Evolutionary conservation across 2,113 vertebrate genomes (phyloP).

Genomic region (Oryzias celebensis): DNA sequence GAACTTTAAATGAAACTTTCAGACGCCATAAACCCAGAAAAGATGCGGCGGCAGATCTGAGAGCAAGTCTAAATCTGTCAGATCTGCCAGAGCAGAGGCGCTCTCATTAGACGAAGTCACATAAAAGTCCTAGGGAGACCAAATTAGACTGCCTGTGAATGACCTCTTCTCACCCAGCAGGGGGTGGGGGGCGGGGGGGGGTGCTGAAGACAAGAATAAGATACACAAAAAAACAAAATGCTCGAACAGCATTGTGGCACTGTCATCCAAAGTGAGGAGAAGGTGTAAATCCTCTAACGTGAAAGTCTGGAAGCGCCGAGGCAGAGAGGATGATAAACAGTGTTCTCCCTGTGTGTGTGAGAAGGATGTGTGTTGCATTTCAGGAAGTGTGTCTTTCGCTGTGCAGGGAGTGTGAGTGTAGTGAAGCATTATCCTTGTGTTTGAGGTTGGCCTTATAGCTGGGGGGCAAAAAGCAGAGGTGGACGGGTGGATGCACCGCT

Average conservation of each 20-base stretch:
- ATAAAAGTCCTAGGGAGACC: constrained; percentile 38
- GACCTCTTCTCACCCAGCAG: constrained; percentile 34
- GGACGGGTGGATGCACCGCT: constrained; percentile 49
- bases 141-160: constrained; percentile 39
- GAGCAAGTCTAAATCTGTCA: constrained; percentile 45
- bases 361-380: constrained; percentile 8
- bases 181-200: not conserved
- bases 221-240: constrained; percentile 56
- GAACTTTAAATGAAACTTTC: constrained; percentile 31
- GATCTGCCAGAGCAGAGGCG: constrained; percentile 23
- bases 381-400: constrained; percentile 21
- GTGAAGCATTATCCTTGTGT: constrained; percentile 46
- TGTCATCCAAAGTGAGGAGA: constrained; percentile 40
- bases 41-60: constrained; percentile 9
- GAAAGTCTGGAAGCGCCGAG: constrained; percentile 54
- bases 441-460: constrained; percentile 53
- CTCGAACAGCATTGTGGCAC: constrained; percentile 62
- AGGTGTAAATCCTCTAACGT: constrained; percentile 49
- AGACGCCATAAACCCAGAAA: constrained; percentile 45
- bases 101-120: constrained; percentile 49
- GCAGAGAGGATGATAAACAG: constrained; percentile 40
- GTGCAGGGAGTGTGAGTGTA: constrained; percentile 33
- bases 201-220: constrained; percentile 47
- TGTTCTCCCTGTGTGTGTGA: constrained; percentile 25
- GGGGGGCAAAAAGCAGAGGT: constrained; percentile 52